phyloP scores from a whole-genome alignment of 2,113 vertebrate species.

The Albula goreensis region DNA sequence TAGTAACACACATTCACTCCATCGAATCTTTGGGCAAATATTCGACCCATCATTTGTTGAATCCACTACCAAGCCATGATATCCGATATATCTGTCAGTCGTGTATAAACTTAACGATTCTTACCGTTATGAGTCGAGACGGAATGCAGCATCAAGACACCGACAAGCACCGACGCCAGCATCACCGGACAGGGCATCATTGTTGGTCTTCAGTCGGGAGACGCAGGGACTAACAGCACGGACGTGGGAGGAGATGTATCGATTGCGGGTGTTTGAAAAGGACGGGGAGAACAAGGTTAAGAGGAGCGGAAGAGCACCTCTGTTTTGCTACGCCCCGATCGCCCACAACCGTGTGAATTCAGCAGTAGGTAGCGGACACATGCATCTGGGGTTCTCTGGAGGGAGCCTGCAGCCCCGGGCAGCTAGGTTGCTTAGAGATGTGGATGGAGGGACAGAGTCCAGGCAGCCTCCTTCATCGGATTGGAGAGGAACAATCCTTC shows the following conservation, averaged over 20 bases:
- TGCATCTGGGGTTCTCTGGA: slow-evolving; percentile 18
- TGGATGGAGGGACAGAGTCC: too few relatives aligned
- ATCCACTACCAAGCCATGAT: not conserved
- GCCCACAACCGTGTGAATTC: slow-evolving; percentile 2
- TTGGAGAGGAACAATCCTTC: slow-evolving; percentile 58
- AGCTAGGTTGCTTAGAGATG: too few relatives aligned
- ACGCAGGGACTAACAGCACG: not conserved
- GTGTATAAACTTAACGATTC: slow-evolving; percentile 28
- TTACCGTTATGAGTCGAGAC: slow-evolving; percentile 71
- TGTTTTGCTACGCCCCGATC: slow-evolving; percentile 15
- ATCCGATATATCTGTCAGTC: not conserved
- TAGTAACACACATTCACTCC: not conserved
- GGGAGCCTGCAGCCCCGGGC: too few relatives aligned
- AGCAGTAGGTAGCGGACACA: slow-evolving; percentile 15
- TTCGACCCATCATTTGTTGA: not conserved
- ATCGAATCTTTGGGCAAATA: not conserved
- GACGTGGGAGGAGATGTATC: not conserved
- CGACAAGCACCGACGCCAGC: slow-evolving; percentile 51
- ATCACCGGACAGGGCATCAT: slow-evolving; percentile 44
- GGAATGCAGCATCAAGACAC: slow-evolving; percentile 65
- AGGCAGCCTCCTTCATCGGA: not conserved
- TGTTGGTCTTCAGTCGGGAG: slow-evolving; percentile 22
- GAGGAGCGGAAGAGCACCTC: slow-evolving; percentile 10
- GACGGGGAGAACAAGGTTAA: not conserved
- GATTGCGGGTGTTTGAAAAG: slow-evolving; percentile 10